A percentile compares a stretch with the other conserved stretches of the same genome.
phyloP scores from a whole-genome alignment of 2,113 vertebrate species.

The Cyanoramphus novaezelandiae region DNA sequence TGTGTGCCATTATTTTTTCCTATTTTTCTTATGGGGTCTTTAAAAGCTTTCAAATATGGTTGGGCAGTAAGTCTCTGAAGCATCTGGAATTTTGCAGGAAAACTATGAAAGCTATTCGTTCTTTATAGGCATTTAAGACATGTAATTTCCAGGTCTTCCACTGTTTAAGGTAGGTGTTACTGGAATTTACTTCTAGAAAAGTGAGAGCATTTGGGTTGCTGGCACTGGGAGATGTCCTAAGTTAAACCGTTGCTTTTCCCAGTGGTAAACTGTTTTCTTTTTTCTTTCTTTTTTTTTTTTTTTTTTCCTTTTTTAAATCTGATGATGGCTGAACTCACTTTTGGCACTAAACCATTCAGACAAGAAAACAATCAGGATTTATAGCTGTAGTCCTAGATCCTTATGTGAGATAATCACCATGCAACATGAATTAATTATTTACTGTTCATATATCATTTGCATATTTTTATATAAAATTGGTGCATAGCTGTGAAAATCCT shows the following conservation, averaged over 20 bases:
- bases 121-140: not conserved
- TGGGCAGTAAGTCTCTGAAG: not conserved
- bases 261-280: not conserved
- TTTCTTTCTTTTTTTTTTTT: not conserved
- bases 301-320: not conserved
- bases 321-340: not conserved
- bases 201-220: not conserved
- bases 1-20: not conserved
- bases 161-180: not conserved
- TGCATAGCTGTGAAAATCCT: not conserved
- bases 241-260: not conserved
- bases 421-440: not conserved
- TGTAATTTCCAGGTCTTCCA: not conserved
- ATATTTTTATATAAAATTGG: not conserved
- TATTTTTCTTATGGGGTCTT: not conserved
- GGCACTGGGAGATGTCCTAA: not conserved
- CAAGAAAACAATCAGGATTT: not conserved
- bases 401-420: not conserved
- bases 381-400: not conserved
- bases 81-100: not conserved
- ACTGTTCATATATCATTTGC: not conserved
- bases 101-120: not conserved
- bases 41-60: not conserved
- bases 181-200: not conserved
- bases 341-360: not conserved